Base-by-base conservation (phyloP, 2,888 invertebrate genomes). In the Clepsis dumicolana region DNA sequence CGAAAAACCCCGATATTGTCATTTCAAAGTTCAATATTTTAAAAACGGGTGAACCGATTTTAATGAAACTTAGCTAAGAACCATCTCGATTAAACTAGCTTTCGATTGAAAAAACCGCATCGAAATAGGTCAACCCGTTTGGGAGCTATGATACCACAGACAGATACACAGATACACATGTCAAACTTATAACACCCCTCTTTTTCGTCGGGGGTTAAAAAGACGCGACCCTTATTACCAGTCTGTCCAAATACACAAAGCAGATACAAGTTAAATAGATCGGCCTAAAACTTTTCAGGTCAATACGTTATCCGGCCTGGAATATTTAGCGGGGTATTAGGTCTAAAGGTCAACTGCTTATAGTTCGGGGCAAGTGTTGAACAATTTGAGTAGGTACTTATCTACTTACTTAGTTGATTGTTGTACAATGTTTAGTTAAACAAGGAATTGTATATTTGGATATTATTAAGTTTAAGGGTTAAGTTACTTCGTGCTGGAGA, bases 321-420 rank as follows among this genome's bases (percentile, higher is more conserved):
- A 48, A 48, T 48, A 48, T 48, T 48, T 21, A 48, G 21, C 48
- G 21, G 12, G 48, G 48, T 21, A 12, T 21, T 48, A 48, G 48
- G 48, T 48, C 10, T 48, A 48, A 21, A 48, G 48, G 48, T 48
- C 48, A 48, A 18, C 21, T 4, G 12, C 10, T 21, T 48, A 48
- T 48, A 21, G 21, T 21, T 10, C 48, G 12, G 48, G 21, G 48
- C 44, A 21, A 48, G 48, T 48, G 48, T 48, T 12, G 48, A 48
- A 21, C 21, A 12, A 4, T 18, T 44, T 4, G 21, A 21, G 16
- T 18, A n/a, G n/a, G n/a, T n/a, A n/a, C n/a, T n/a, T n/a, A n/a
- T n/a, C n/a, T n/a, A n/a, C n/a, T n/a, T n/a, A 44, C 41, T 44
- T 48, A 48, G 21, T 48, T 48, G 21, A 48, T 48, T 44, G 44